phyloP scores from a whole-genome alignment of 2,797 vertebrate species.

The Taeniopygia guttata region DNA sequence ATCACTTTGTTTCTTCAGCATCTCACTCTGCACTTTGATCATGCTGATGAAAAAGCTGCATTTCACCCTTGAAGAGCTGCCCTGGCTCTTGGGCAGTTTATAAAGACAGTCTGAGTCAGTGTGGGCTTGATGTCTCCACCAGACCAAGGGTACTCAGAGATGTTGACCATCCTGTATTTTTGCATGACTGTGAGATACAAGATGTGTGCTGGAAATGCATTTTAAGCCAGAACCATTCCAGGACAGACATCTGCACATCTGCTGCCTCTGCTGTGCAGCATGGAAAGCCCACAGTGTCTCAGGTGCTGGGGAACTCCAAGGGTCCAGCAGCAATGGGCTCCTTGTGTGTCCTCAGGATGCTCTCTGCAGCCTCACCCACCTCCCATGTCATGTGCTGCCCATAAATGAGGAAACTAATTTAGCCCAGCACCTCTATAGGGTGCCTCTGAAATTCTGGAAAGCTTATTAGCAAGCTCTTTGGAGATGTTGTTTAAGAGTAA shows the following conservation, averaged over 20 bases:
- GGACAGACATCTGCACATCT: background rate
- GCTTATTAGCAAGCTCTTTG: background rate
- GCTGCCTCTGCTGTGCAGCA: background rate
- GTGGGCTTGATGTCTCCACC: background rate
- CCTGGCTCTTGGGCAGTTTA: background rate
- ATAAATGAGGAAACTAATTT: background rate
- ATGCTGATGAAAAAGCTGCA: background rate
- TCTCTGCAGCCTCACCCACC: background rate
- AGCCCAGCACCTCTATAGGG: background rate
- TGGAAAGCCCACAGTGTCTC: background rate
- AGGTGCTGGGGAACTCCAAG: background rate
- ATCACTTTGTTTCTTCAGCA: background rate
- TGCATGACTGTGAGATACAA: background rate
- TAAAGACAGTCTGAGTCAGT: background rate
- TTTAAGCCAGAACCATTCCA: background rate
- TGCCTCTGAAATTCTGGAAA: background rate
- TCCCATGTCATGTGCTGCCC: rapidly evolving
- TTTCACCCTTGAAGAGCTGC: background rate
- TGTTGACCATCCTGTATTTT: rapidly evolving
- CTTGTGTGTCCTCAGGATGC: background rate
- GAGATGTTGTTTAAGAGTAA: background rate
- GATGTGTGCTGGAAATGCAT: background rate
- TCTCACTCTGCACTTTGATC: background rate
- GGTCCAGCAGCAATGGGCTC: background rate
- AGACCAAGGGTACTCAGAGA: background rate